Conservation (phyloP, 2,113 vertebrate species). For the Heterotilapia buettikoferi region DNA sequence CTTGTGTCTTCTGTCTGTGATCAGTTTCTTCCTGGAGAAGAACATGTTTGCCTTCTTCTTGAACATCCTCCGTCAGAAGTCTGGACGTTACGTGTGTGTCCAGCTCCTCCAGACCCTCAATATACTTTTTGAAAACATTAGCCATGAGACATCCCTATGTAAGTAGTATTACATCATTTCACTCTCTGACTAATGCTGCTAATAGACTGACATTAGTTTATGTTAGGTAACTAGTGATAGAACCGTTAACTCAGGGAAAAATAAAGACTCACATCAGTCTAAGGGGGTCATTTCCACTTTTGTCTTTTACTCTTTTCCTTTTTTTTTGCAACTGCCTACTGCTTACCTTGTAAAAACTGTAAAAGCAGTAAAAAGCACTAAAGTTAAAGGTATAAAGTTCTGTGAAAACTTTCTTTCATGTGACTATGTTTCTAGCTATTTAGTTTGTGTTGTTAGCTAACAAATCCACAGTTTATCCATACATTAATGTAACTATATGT, state of each 20-base stretch:
- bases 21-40: slow-evolving; percentile 98
- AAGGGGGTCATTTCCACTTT: background rate
- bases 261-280: background rate
- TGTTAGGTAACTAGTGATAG: background rate
- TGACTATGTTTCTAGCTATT: background rate
- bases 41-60: slow-evolving; percentile 99
- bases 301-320: background rate
- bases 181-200: background rate
- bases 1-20: background rate
- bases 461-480: background rate
- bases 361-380: background rate
- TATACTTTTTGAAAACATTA: slow-evolving; percentile 98
- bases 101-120: slow-evolving; percentile 97
- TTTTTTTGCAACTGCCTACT: background rate
- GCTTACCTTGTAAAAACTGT: background rate
- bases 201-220: background rate
- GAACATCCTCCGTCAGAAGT: slow-evolving; percentile 97
- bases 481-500: background rate
- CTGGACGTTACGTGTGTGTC: slow-evolving; percentile 95
- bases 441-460: background rate
- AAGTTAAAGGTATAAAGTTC: background rate
- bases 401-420: background rate
- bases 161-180: slow-evolving; percentile 54
- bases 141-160: slow-evolving; percentile 97
- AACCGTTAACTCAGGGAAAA: background rate